Percentiles rank a stretch among this genome's conserved stretches.
These are phyloP conservation scores for Drosophila prolongata DNA, from an alignment of 2,888 invertebrate genomes.

Conservation along the genomic window DNA sequence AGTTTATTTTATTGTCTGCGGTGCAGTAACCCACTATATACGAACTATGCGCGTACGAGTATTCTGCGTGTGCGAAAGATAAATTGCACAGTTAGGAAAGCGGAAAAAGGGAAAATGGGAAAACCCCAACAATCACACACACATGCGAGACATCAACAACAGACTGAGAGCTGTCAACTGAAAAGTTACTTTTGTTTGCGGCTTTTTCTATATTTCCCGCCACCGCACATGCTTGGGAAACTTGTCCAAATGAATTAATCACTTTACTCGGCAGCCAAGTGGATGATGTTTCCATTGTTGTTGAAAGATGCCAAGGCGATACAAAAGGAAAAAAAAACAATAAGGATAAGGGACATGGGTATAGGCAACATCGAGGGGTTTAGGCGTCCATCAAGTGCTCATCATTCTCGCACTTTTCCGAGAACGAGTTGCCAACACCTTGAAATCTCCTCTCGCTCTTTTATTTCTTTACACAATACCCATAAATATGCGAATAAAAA, in stretches of 20 bases:
- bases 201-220: constrained; percentile 26
- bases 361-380: neutral
- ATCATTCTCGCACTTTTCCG: constrained; percentile 46
- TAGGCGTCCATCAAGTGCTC: constrained; percentile 69
- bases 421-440: constrained; percentile 52
- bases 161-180: constrained; percentile 63
- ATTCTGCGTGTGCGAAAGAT: constrained; percentile 43
- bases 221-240: constrained; percentile 53
- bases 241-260: constrained; percentile 80
- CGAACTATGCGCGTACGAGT: neutral
- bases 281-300: constrained; percentile 66
- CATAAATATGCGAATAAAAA: constrained; percentile 44
- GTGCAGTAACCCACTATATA: constrained; percentile 14
- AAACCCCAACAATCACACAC: constrained; percentile 29
- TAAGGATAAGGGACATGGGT: neutral
- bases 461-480: constrained; percentile 51
- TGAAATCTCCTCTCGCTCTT: constrained; percentile 30
- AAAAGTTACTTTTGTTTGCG: constrained; percentile 61
- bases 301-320: constrained; percentile 11
- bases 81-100: constrained; percentile 62
- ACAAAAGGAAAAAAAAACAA: constrained; percentile 1
- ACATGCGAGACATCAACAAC: constrained; percentile 44
- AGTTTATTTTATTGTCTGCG: constrained; percentile 53
- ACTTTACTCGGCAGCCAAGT: constrained; percentile 69
- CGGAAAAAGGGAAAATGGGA: constrained; percentile 8